Percentiles rank a stretch among this genome's conserved stretches.
Evolutionary conservation across 2,797 vertebrate species (phyloP).

Genomic region (Coranthus polyacanthus): DNA sequence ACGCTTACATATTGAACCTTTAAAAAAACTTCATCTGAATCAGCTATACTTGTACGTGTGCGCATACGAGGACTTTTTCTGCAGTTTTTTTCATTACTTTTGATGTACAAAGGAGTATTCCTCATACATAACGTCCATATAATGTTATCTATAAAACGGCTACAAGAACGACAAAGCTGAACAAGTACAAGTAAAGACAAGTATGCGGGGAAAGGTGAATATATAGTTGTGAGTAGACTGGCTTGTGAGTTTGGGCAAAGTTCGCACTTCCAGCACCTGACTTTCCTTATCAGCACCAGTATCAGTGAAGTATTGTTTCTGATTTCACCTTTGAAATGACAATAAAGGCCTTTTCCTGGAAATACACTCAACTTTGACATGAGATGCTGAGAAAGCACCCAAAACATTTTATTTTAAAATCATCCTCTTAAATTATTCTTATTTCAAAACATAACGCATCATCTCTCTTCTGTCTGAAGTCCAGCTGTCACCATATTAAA

Average conservation of each 20-base stretch:
- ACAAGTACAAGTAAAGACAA: too few relatives aligned
- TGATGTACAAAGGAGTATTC: too few relatives aligned
- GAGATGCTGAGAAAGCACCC: not conserved
- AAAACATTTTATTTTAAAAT: not conserved
- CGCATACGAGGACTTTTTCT: too few relatives aligned
- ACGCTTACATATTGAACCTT: too few relatives aligned
- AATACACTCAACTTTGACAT: not conserved
- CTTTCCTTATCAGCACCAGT: constrained; percentile 13
- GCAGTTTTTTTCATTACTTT: too few relatives aligned
- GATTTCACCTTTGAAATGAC: constrained; percentile 13
- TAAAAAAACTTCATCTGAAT: too few relatives aligned
- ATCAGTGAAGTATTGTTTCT: constrained; percentile 10
- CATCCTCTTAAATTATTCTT: not conserved
- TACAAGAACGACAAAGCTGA: too few relatives aligned
- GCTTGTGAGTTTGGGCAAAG: constrained; percentile 10
- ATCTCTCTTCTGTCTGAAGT: constrained; percentile 7
- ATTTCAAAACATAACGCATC: constrained; percentile 18
- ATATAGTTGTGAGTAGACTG: not conserved
- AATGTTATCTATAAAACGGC: too few relatives aligned
- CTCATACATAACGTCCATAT: too few relatives aligned
- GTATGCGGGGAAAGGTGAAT: not conserved
- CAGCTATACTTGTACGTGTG: too few relatives aligned
- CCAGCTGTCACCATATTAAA: too few relatives aligned
- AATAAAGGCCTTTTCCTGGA: constrained; percentile 3
- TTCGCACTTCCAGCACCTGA: not conserved